These are phyloP conservation scores for Gnathonemus longibarbis DNA, from an alignment of 2,113 vertebrate genomes.

Conservation along the genomic window DNA sequence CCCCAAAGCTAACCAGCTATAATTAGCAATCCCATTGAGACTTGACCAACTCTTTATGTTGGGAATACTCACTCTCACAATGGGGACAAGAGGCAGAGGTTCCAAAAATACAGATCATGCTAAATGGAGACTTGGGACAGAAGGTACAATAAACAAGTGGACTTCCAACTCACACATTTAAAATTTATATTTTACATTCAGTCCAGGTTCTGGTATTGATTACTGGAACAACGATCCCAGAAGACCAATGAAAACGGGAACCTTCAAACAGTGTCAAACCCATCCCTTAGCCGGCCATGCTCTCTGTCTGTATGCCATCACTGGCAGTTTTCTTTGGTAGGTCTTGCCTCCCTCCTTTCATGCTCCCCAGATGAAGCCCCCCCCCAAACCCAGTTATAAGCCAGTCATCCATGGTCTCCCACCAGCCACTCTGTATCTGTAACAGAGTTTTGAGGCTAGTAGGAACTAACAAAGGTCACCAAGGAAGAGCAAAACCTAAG, in stretches of 20 bases:
- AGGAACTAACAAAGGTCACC: not conserved
- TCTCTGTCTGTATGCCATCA: not conserved
- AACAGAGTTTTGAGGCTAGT: not conserved
- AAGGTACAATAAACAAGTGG: not conserved
- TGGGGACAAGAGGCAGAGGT: not conserved
- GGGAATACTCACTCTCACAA: not conserved
- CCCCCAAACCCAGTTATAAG: not conserved
- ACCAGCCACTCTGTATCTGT: not conserved
- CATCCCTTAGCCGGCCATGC: not conserved
- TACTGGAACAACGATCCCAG: not conserved
- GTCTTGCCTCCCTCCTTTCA: not conserved
- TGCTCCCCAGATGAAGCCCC: not conserved
- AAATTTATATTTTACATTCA: not conserved
- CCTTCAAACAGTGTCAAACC: not conserved
- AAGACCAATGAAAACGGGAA: not conserved
- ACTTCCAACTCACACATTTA: not conserved
- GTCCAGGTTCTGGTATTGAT: not conserved
- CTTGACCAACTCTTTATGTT: not conserved
- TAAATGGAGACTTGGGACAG: not conserved
- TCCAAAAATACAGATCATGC: not conserved
- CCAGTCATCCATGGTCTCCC: not conserved
- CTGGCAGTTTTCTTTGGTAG: not conserved
- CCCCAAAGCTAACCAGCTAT: not conserved
- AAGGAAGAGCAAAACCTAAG: not conserved
- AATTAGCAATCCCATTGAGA: not conserved